Evolutionary conservation across 2,888 invertebrate species (phyloP), one percentile per base, ranked within the genome.

Genomic region (Brachylomia viminalis): DNA sequence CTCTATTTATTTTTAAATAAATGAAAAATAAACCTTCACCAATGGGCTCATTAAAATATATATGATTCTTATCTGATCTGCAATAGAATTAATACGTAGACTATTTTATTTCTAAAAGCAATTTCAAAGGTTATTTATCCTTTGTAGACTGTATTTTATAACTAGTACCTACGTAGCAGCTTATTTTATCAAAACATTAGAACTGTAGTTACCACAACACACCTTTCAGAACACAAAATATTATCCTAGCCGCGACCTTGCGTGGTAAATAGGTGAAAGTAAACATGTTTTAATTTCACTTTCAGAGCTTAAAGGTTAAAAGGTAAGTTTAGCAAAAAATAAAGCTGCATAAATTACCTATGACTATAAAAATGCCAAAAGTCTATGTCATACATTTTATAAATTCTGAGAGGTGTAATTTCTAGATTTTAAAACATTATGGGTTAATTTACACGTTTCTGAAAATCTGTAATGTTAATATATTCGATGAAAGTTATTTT

Each of bases 161-260:
- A 20, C 49, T 49, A 45, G 20, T 56, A 58, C 6, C 6, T 23
- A n/a, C 6, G 11, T 23, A n/a, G 8, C 17, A 13, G 64, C 11
- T 20, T 47, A 62, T 65, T 70, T 33, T 70, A 47, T 10, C n/a
- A 67, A 23, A 52, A 23, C 23, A 52, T 66, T n/a, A 54, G 13
- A 59, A 15, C 1, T 75, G 69, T 10, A 59, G 47, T 54, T 33
- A 75, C 17, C 59, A 27, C 47, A 80, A 38, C 61, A 61, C 70
- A 67, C 79, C 54, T 59, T 70, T 66, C 33, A 11, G 30, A 66
- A 49, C 17, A 38, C 27, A 69, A 33, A 70, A 80, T 67, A 70
- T 62, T 62, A 76, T 38, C 15, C 15, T n/a, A 66, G 15, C 30
- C 20, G 1, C 30, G 80, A n/a, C 80, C 80, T 80, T 64, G 78